A percentile compares a stretch with the other conserved stretches of the same genome.
Conservation (phyloP, 2,113 vertebrate genomes). For the Neogale vison region DNA sequence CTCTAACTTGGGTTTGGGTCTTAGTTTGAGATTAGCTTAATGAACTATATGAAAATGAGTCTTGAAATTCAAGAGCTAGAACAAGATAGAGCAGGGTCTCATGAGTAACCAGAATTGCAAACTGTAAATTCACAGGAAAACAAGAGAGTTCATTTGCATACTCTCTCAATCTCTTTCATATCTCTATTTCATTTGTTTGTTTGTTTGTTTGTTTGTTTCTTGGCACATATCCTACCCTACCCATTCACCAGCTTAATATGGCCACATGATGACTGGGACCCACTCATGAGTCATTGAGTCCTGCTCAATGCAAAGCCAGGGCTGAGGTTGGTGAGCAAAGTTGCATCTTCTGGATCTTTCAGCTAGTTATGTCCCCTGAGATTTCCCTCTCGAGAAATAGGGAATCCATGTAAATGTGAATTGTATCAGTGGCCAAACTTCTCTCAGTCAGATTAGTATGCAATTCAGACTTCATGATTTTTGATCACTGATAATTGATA, state of each 20-base stretch:
- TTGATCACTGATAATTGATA: not conserved
- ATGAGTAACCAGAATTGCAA: not conserved
- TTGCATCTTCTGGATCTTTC: not conserved
- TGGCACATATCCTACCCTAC: not conserved
- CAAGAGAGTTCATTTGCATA: not conserved
- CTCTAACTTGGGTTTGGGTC: not conserved
- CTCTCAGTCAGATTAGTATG: not conserved
- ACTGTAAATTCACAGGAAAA: not conserved
- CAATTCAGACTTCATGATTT: not conserved
- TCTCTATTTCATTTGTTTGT: not conserved
- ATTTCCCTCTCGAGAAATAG: not conserved
- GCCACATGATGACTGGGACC: not conserved
- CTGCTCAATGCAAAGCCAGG: not conserved
- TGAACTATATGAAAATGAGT: not conserved
- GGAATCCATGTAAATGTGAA: not conserved
- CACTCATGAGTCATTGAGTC: not conserved
- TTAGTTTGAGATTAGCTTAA: not conserved
- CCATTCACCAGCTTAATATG: not conserved
- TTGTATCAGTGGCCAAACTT: not conserved
- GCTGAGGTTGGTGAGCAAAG: not conserved
- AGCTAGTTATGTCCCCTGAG: not conserved
- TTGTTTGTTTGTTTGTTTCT: not conserved
- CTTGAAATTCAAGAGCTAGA: not conserved
- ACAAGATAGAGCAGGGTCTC: not conserved
- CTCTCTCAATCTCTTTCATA: not conserved